Evolutionary conservation across 2,797 vertebrate species (phyloP).

Genomic region (Okamejei kenojei): DNA sequence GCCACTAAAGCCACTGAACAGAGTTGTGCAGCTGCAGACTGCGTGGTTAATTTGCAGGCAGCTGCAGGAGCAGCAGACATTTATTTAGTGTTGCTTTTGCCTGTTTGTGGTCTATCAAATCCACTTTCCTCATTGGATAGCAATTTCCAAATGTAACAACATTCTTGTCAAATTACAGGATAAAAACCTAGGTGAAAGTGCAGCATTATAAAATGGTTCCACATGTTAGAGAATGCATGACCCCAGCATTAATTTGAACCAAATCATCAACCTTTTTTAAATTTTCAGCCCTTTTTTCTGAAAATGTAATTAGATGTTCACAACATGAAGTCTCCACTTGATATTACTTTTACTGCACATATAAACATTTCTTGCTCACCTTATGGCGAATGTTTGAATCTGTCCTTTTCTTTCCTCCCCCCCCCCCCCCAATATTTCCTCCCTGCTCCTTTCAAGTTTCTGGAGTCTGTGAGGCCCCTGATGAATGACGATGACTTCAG

Average conservation of each 20-base stretch:
- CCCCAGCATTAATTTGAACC: not conserved
- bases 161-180: not conserved
- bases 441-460: constrained; percentile 57
- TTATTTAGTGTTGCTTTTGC: too few relatives aligned
- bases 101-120: too few relatives aligned
- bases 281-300: not conserved
- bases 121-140: not conserved
- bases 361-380: not conserved
- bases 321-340: not conserved
- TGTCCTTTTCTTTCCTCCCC: not conserved
- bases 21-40: too few relatives aligned
- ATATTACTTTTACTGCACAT: not conserved
- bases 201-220: not conserved
- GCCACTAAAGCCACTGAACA: too few relatives aligned
- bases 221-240: not conserved
- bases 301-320: not conserved
- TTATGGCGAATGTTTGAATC: not conserved
- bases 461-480: constrained; percentile 74
- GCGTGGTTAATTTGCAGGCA: too few relatives aligned
- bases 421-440: too few relatives aligned
- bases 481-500: constrained; percentile 62
- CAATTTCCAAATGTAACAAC: not conserved
- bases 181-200: not conserved
- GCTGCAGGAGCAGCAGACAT: too few relatives aligned
- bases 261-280: not conserved